Conservation (phyloP, 2,888 invertebrate species). For the Dascillus cervinus region DNA sequence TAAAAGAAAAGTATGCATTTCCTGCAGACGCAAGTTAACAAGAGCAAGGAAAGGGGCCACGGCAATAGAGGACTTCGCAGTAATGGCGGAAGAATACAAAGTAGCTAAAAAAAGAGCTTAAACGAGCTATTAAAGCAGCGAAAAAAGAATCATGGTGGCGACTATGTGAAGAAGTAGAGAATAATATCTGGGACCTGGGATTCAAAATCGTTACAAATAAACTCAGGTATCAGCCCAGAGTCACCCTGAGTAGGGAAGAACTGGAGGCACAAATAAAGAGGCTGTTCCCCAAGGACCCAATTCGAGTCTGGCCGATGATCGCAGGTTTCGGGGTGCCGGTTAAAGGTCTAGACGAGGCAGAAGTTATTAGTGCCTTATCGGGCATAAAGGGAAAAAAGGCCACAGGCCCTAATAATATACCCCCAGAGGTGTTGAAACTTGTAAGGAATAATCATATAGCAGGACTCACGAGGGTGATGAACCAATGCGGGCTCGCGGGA, state of each 20-base stretch:
- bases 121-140: background rate
- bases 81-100: background rate
- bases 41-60: too few species aligned
- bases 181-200: background rate
- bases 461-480: background rate
- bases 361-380: background rate
- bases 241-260: background rate
- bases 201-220: background rate
- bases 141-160: background rate
- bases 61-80: background rate
- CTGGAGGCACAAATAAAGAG: background rate
- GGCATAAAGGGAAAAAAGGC: background rate
- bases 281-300: background rate
- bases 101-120: background rate
- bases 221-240: background rate
- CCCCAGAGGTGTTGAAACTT: background rate
- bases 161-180: background rate
- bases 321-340: background rate
- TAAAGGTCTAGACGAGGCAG: background rate
- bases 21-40: background rate
- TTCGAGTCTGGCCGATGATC: background rate
- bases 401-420: background rate
- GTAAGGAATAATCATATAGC: background rate
- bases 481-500: background rate
- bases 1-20: background rate